Evolutionary conservation across 2,113 vertebrate genomes (phyloP).

Genomic region (Calypte anna): DNA sequence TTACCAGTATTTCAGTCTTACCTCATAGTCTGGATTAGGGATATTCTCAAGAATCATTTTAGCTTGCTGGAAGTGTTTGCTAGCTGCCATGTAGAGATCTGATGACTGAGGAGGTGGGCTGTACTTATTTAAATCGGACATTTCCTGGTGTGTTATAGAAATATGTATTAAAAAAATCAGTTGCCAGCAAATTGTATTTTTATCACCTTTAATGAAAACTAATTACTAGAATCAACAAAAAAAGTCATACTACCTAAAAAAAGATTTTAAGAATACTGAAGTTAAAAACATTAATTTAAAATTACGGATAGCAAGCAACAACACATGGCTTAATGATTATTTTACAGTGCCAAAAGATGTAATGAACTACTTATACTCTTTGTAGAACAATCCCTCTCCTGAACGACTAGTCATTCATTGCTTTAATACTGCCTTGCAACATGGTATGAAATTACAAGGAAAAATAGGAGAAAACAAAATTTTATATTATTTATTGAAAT

Average conservation of each 20-base stretch:
- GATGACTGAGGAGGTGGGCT: constrained; percentile 94
- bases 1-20: constrained; percentile 60
- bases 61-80: constrained; percentile 99
- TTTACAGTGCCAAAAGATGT: neutral
- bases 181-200: neutral
- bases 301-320: neutral
- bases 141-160: constrained; percentile 84
- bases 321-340: neutral
- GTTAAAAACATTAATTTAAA: neutral
- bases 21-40: constrained; percentile 92
- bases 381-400: neutral
- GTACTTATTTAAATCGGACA: constrained; percentile 99
- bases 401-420: neutral
- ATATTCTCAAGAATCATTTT: constrained; percentile 98
- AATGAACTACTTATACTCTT: neutral
- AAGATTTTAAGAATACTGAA: neutral
- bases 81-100: constrained; percentile 96
- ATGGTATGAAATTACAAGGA: neutral
- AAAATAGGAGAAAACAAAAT: neutral
- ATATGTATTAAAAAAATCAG: neutral
- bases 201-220: neutral
- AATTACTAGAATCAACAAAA: neutral
- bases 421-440: neutral
- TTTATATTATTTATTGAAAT: neutral
- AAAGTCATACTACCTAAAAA: neutral